Percentiles rank a stretch among this genome's conserved stretches.
phyloP scores from a whole-genome alignment of 1,140 invertebrate genomes.

The Aphelenchoides fujianensis region DNA sequence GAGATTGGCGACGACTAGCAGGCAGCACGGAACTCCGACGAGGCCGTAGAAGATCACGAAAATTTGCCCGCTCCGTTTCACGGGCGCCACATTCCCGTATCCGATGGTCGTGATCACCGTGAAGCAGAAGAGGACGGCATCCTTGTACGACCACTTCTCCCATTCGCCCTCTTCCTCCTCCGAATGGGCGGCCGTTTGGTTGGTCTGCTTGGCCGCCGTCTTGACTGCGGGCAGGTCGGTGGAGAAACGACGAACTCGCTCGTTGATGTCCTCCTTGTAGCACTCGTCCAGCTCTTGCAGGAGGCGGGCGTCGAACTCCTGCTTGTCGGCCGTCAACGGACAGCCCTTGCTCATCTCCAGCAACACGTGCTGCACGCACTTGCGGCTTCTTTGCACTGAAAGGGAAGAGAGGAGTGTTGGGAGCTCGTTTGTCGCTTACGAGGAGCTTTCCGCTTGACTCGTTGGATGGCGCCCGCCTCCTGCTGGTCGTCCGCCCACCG shows the following conservation, averaged over 20 bases:
- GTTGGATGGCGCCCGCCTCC: constrained; percentile 1
- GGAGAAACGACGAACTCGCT: background rate
- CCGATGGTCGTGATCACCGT: constrained; percentile 49
- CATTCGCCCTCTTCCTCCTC: constrained; percentile 15
- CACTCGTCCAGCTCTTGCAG: constrained; percentile 19
- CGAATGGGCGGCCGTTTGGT: no score
- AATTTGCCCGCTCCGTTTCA: constrained; percentile 59
- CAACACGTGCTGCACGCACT: constrained; percentile 16
- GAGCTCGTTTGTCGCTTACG: constrained; percentile 19
- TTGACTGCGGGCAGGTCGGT: background rate
- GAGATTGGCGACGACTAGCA: constrained; percentile 51
- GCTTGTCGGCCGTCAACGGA: no score
- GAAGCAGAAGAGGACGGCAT: constrained; percentile 37
- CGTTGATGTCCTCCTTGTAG: constrained; percentile 19
- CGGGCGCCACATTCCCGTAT: constrained; percentile 66
- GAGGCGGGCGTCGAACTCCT: background rate
- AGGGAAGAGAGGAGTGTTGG: no score
- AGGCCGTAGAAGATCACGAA: constrained; percentile 55
- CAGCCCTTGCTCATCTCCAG: no score
- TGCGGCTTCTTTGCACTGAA: constrained; percentile 20
- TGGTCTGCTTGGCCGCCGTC: background rate
- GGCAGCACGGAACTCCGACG: constrained; percentile 53
- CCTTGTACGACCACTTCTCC: constrained; percentile 37
- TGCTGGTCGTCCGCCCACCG: background rate
- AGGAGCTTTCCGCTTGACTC: constrained; percentile 23